A percentile compares a stretch with the other conserved stretches of the same genome.
phyloP scores from a whole-genome alignment of 2,888 invertebrate genomes.

The Heliconius erato region DNA sequence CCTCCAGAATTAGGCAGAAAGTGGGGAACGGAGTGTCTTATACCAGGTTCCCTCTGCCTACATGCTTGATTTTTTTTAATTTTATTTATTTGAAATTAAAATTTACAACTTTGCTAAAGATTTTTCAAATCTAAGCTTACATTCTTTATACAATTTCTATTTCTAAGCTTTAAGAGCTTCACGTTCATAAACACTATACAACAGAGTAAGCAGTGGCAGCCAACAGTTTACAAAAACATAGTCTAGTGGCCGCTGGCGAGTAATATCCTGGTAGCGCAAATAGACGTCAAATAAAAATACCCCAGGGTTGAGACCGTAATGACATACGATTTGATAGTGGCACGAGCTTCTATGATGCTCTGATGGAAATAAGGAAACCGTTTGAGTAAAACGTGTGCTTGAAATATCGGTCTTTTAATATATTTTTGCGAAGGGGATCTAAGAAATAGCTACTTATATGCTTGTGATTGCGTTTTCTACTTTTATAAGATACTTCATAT shows the following conservation, averaged over 20 bases:
- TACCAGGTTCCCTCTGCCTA: no score
- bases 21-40: no score
- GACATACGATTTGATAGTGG: constrained; percentile 43
- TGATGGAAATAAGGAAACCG: constrained; percentile 14
- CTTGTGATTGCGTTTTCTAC: no score
- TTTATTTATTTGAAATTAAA: no score
- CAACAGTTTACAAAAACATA: constrained; percentile 45
- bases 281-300: constrained; percentile 61
- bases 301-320: constrained; percentile 48
- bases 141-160: background rate
- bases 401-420: background rate
- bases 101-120: background rate
- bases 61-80: no score
- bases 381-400: background rate
- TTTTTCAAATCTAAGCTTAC: background rate
- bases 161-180: background rate
- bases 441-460: no score
- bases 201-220: constrained; percentile 23
- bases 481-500: no score
- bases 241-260: constrained; percentile 60
- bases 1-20: no score
- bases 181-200: constrained; percentile 20
- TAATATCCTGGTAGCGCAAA: constrained; percentile 71
- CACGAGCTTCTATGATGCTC: background rate
- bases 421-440: no score